Evolutionary conservation across 2,797 vertebrate genomes (phyloP), one percentile per base, ranked within the genome.

Genomic region (Denticeps clupeoides): DNA sequence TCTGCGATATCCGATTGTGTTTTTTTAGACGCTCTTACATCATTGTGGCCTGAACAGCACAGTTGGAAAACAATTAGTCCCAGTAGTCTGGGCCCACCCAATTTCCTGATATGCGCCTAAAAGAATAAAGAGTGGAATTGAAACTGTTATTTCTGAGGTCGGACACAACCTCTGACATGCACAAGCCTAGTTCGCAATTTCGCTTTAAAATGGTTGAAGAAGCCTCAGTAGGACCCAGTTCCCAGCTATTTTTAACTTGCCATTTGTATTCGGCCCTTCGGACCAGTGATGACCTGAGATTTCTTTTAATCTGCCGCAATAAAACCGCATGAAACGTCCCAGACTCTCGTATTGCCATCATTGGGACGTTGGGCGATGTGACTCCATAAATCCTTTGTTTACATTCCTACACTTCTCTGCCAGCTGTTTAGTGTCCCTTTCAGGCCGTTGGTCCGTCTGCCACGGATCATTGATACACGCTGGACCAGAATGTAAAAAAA

Each of bases 401-500:
- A 70, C 59, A 63, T 71, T 70, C 56, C 56, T 43, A 37, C 47
- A 40, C 35, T 49, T 62, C 33, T 51, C 48, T 42, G 48, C 59
- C 71, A 75, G 69, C 66, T 73, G 71, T 58, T 67, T 58, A 65
- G 33, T 74, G 56, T 42, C 63, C 48, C 50, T 52, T 43, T 27
- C 49, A 60, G 56, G 18, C 42, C 29, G 52, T 56, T 57, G 48
- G 25, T 49, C 46, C 32, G 23, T 44, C 40, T 29, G 48, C 19
- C 16, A 4, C 18, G 19, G 35, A 38, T 4, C 19, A 16, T 16
- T 53, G 46, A 54, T 56, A 63, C 63, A 58, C 42, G 47, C 26
- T 35, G 38, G 35, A 38, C 38, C 21, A 35, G 35, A 37, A 37
- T 19, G 16, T 33, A 21, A 35, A 33, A 5, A 7, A 2, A 16